These are phyloP conservation scores for Centropyge bicolor DNA, from an alignment of 2,797 vertebrate genomes.

Conservation along the genomic window DNA sequence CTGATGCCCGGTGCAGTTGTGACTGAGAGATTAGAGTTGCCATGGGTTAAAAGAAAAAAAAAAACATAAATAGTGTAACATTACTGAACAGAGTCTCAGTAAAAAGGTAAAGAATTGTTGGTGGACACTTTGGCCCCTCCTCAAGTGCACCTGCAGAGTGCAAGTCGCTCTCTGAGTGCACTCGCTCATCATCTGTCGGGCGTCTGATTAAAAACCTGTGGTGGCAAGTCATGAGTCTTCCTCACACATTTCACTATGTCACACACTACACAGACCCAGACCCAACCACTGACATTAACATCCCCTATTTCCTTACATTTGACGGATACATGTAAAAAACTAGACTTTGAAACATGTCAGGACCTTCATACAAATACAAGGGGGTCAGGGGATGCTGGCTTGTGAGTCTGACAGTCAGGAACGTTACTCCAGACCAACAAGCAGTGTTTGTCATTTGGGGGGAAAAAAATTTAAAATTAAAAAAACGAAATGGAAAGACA, in stretches of 20 bases:
- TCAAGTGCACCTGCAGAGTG: conserved; percentile 60
- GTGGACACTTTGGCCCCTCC: conserved; percentile 45
- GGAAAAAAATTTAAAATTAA: conserved; percentile 39
- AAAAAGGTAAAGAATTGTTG: conserved; percentile 56
- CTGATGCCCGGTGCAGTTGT: conserved; percentile 41
- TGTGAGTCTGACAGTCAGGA: conserved; percentile 65
- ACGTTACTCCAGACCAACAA: conserved; percentile 73
- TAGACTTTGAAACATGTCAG: conserved; percentile 65
- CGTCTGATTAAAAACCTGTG: conserved; percentile 52
- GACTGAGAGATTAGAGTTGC: conserved; percentile 71
- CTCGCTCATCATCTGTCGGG: conserved; percentile 13
- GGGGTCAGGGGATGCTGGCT: conserved; percentile 27
- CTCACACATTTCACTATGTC: conserved; percentile 69
- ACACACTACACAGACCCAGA: conserved; percentile 72
- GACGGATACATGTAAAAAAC: conserved; percentile 72
- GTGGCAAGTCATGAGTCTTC: conserved; percentile 52
- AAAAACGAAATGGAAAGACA: conserved; percentile 41
- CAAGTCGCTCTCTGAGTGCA: conserved; percentile 75
- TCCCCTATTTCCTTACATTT: conserved; percentile 52
- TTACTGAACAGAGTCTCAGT: conserved; percentile 48
- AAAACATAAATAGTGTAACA: conserved; percentile 36
- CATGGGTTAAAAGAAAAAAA: conserved; percentile 26
- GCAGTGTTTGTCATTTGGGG: conserved; percentile 79
- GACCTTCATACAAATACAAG: conserved; percentile 69
- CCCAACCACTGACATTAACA: conserved; percentile 59